A percentile compares a stretch with the other conserved stretches of the same genome.
Conservation (phyloP, 2,888 invertebrate genomes). For the Melieria omissa region DNA sequence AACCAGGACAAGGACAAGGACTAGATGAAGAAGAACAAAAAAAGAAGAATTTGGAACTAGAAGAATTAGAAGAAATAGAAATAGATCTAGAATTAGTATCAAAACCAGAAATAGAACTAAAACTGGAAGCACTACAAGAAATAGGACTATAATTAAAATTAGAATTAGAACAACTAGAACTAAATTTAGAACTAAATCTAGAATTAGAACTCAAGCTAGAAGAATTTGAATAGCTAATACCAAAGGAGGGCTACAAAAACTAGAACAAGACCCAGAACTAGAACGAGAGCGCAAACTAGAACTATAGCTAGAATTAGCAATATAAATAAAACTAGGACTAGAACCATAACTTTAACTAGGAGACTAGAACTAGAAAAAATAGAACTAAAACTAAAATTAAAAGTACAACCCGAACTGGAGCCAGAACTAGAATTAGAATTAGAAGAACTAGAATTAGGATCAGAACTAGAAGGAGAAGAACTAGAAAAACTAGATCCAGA, state of each 20-base stretch:
- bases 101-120: constrained; percentile 13
- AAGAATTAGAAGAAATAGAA: constrained; percentile 7
- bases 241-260: neutral
- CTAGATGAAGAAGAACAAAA: neutral
- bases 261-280: neutral
- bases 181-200: neutral
- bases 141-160: constrained; percentile 10
- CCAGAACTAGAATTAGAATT: neutral
- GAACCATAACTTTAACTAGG: constrained; percentile 1
- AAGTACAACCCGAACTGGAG: neutral
- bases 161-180: constrained; percentile 14
- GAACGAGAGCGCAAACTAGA: constrained; percentile 2
- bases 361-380: neutral
- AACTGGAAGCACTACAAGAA: constrained; percentile 3
- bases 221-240: neutral
- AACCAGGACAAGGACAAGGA: constrained; percentile 11
- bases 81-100: constrained; percentile 9
- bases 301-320: neutral
- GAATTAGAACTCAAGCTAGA: constrained; percentile 8
- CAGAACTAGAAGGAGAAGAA: neutral
- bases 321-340: constrained; percentile 1
- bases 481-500: neutral
- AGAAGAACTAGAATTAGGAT: constrained; percentile 1
- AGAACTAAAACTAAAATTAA: neutral
- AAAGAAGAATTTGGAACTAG: neutral